phyloP scores from a whole-genome alignment of 2,888 invertebrate genomes.

The Xiphydria camelus region DNA sequence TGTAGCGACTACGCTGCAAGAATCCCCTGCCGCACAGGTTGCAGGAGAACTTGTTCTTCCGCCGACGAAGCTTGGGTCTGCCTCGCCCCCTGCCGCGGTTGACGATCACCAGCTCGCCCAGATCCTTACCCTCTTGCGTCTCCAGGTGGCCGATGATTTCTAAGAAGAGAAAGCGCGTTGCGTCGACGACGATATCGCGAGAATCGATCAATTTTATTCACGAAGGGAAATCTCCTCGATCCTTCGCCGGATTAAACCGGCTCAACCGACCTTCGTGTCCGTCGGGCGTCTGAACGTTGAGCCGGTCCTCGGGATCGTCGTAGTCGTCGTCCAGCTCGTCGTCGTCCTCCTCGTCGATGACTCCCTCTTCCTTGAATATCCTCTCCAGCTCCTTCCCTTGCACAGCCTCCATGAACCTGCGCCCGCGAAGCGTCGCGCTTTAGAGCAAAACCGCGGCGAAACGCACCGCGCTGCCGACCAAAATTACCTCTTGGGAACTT shows the following conservation, averaged over 20 bases:
- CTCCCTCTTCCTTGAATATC: conserved; percentile 73
- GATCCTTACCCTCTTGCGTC: conserved; percentile 63
- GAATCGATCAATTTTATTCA: too few relatives aligned
- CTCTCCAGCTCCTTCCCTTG: conserved; percentile 76
- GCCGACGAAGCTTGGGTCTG: conserved; percentile 60
- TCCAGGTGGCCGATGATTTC: conserved; percentile 72
- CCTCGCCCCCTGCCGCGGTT: conserved; percentile 63
- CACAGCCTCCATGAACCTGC: conserved; percentile 55
- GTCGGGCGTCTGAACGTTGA: conserved; percentile 35
- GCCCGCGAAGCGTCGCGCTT: not conserved
- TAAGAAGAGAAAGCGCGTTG: conserved; percentile 17
- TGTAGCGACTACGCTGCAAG: conserved; percentile 59
- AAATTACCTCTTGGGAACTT: conserved; percentile 69
- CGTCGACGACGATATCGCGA: too few relatives aligned
- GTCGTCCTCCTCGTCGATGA: conserved; percentile 66
- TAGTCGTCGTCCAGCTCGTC: conserved; percentile 50
- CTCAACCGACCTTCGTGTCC: conserved; percentile 49
- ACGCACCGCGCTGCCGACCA: too few relatives aligned
- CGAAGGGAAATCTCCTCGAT: too few relatives aligned
- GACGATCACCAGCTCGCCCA: conserved; percentile 67
- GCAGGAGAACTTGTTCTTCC: conserved; percentile 58
- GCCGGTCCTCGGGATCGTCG: conserved; percentile 43
- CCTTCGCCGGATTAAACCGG: too few relatives aligned
- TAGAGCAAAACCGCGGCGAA: too few relatives aligned
- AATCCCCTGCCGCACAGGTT: conserved; percentile 62